Conservation (phyloP, 2,797 vertebrate species). For the Platyrinchus mystaceus region DNA sequence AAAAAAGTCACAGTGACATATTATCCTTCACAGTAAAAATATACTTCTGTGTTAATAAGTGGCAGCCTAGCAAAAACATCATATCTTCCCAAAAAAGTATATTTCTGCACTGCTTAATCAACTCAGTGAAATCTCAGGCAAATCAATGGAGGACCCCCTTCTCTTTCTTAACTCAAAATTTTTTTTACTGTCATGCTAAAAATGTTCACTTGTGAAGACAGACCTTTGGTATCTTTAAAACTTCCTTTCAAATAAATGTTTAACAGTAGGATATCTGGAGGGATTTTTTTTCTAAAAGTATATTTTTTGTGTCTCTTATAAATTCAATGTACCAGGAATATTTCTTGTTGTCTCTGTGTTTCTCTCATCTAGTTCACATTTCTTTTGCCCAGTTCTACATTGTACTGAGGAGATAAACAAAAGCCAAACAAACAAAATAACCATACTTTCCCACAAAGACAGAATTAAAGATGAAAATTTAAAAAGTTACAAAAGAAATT, state of each 20-base stretch:
- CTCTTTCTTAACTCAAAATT: neutral
- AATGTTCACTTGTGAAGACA: neutral
- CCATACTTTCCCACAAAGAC: neutral
- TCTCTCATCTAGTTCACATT: neutral
- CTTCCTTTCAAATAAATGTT: neutral
- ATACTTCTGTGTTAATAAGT: neutral
- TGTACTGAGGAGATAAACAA: neutral
- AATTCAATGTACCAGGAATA: neutral
- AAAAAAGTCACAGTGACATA: neutral
- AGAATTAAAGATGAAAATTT: neutral
- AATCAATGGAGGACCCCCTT: neutral
- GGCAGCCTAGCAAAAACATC: neutral
- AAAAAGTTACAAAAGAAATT: neutral
- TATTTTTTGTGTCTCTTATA: neutral
- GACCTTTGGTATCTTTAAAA: neutral
- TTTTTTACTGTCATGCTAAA: neutral
- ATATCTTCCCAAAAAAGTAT: neutral
- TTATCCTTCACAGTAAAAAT: neutral
- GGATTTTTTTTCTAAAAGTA: neutral
- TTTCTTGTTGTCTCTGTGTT: neutral
- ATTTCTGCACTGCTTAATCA: neutral
- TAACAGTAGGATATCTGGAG: neutral
- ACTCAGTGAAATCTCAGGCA: neutral
- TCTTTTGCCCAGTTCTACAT: neutral
- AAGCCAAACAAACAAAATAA: neutral